These are phyloP conservation scores for Halotydeus destructor DNA, from an alignment of 1,140 invertebrate genomes.

Conservation along the genomic window DNA sequence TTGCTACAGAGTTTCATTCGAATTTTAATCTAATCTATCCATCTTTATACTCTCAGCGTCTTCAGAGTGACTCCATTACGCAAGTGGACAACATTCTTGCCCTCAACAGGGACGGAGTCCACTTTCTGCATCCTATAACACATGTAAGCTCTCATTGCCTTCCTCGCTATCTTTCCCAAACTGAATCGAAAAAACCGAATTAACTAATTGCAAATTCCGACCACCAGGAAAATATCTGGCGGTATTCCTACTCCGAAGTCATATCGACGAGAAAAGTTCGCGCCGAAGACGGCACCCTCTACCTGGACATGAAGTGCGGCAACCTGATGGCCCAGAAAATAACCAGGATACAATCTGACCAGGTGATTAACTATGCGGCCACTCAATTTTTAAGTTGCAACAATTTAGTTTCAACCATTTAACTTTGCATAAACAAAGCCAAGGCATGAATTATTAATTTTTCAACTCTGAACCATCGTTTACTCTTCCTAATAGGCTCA, in stretches of 20 bases:
- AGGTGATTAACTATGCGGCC: slow-evolving; percentile 34
- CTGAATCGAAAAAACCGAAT: no score
- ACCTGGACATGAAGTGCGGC: slow-evolving; percentile 88
- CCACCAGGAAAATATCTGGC: slow-evolving; percentile 56
- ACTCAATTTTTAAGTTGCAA: slow-evolving; percentile 5
- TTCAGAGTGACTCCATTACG: slow-evolving; percentile 32
- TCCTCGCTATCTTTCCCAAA: background rate
- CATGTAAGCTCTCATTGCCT: slow-evolving; percentile 49
- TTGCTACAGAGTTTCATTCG: slow-evolving; percentile 4
- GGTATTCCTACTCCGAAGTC: slow-evolving; percentile 80
- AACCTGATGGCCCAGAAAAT: slow-evolving; percentile 88
- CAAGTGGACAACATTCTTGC: slow-evolving; percentile 60
- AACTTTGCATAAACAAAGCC: background rate
- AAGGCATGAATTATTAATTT: background rate
- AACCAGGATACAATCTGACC: slow-evolving; percentile 83
- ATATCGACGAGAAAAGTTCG: slow-evolving; percentile 81
- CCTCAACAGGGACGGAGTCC: slow-evolving; percentile 73
- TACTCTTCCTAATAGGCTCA: slow-evolving; percentile 24
- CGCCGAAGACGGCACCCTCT: slow-evolving; percentile 75
- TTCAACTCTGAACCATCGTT: slow-evolving; percentile 2
- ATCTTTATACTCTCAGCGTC: slow-evolving; percentile 5
- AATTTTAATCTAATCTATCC: background rate
- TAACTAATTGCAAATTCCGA: no score
- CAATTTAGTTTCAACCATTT: no score
- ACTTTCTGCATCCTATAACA: slow-evolving; percentile 73